These are phyloP conservation scores for Amblyjoppa fuscipennis DNA, from an alignment of 2,888 invertebrate genomes.

Conservation along the genomic window DNA sequence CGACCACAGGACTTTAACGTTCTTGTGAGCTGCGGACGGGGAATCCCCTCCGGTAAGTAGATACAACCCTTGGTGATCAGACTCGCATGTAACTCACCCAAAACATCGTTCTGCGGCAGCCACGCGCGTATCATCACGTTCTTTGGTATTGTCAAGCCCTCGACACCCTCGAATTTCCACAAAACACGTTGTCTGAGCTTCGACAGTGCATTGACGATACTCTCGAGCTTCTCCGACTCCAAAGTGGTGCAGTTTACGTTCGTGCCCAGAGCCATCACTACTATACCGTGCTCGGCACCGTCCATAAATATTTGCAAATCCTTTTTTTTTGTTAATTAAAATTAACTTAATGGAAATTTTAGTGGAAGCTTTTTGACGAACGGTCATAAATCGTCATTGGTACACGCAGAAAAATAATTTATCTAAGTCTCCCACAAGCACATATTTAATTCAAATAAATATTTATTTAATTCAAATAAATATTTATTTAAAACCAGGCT, in stretches of 20 bases:
- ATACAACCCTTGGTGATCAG: background rate
- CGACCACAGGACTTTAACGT: slow-evolving; percentile 63
- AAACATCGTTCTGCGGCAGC: slow-evolving; percentile 1
- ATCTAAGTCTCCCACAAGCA: no score
- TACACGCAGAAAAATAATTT: no score
- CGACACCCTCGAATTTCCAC: slow-evolving; percentile 70
- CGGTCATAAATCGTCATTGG: no score
- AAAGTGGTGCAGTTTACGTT: background rate
- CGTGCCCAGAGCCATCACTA: background rate
- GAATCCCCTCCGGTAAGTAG: background rate
- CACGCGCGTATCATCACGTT: slow-evolving; percentile 18
- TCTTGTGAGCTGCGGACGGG: slow-evolving; percentile 54
- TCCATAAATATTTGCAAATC: background rate
- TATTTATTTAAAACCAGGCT: no score
- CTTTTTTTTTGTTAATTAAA: background rate
- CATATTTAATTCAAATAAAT: no score
- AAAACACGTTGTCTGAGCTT: slow-evolving; percentile 62
- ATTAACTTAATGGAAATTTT: no score
- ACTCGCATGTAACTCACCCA: slow-evolving; percentile 4
- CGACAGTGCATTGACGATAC: slow-evolving; percentile 15
- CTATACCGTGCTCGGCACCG: background rate
- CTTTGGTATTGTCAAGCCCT: slow-evolving; percentile 9
- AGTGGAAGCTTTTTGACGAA: no score
- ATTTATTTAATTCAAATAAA: no score
- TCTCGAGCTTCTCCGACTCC: background rate